phyloP scores from a whole-genome alignment of 2,888 invertebrate species.

The Macrosiphum euphorbiae region DNA sequence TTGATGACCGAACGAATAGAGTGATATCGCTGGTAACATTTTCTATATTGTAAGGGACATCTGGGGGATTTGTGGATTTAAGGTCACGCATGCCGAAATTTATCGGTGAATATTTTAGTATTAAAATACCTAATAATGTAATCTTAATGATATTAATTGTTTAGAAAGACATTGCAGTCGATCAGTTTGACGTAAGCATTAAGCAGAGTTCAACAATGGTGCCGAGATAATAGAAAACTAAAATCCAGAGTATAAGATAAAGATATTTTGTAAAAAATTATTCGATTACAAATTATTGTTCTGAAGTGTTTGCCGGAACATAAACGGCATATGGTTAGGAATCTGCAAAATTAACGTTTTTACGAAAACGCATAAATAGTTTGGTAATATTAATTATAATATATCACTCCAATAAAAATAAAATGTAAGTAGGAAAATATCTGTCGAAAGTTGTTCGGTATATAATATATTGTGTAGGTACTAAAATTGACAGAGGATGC shows the following conservation, averaged over 20 bases:
- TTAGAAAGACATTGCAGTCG: too few species aligned
- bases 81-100: background rate
- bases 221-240: too few species aligned
- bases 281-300: background rate
- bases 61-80: background rate
- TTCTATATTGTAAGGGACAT: background rate
- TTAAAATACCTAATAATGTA: too few species aligned
- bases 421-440: background rate
- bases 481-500: too few species aligned
- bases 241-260: too few species aligned
- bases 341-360: background rate
- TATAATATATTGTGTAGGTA: too few species aligned
- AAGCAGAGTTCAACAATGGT: too few species aligned
- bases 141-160: too few species aligned
- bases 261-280: too few species aligned
- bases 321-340: background rate
- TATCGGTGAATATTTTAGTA: background rate
- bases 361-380: background rate
- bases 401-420: background rate
- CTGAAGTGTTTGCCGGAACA: background rate
- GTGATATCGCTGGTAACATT: background rate
- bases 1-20: background rate
- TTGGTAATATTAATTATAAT: background rate
- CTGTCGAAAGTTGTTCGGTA: too few species aligned
- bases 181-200: too few species aligned